Evolutionary conservation across 53 echinoderm and acorn worm genomes (phyloP).

Genomic region (Antedon mediterranea): DNA sequence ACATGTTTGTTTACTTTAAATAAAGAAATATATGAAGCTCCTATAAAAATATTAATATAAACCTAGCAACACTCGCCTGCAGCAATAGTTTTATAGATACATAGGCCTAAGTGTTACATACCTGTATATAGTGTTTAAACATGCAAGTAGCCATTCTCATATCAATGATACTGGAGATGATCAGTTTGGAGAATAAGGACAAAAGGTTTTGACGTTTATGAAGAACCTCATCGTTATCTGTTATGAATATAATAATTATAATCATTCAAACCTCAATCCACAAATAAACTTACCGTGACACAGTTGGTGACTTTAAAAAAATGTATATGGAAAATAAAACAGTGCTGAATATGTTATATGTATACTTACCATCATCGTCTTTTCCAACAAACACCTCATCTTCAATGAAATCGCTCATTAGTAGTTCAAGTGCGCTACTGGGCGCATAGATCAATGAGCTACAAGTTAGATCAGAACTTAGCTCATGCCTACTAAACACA

Average conservation of each 20-base stretch:
- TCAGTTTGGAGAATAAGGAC: conserved; percentile 92
- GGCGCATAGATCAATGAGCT: conserved; percentile 53
- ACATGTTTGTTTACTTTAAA: no score
- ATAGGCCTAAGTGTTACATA: no score
- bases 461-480: conserved; percentile 42
- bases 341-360: no score
- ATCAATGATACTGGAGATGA: conserved; percentile 95
- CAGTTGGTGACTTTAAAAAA: no score
- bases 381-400: conserved; percentile 96
- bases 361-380: conserved; percentile 81
- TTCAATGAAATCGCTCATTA: conserved; percentile 80
- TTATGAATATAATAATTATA: not conserved
- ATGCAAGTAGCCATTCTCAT: conserved; percentile 94
- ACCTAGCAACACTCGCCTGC: no score
- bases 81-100: no score
- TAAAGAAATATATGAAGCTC: no score
- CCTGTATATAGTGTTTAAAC: conserved; percentile 99
- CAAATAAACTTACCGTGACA: no score
- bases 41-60: no score
- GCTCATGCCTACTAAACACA: conserved; percentile 71
- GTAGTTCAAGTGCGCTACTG: conserved; percentile 55
- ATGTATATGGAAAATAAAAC: no score
- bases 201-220: conserved; percentile 96
- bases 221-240: conserved; percentile 94
- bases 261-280: not conserved